phyloP scores from a whole-genome alignment of 1,140 invertebrate species.

The Heliconius nattereri region DNA sequence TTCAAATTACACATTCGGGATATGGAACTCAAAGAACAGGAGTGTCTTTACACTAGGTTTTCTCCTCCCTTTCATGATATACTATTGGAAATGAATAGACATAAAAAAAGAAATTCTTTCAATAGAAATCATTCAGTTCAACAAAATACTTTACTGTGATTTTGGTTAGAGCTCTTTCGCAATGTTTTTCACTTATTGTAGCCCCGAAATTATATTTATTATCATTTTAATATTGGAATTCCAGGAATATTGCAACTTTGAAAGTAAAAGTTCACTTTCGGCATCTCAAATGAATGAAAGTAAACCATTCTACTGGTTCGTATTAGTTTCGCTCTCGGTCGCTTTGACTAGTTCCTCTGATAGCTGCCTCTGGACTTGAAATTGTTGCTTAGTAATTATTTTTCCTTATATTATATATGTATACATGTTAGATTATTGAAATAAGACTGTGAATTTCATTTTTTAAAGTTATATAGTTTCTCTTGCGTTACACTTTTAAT shows the following conservation, averaged over 20 bases:
- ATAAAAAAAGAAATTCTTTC: no score
- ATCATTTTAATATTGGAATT: not conserved
- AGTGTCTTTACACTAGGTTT: not conserved
- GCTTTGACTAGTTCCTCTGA: conserved; percentile 37
- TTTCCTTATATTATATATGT: not conserved
- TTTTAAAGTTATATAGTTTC: no score
- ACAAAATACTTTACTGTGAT: no score
- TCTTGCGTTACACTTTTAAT: not conserved
- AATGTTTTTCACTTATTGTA: no score
- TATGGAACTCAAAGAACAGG: not conserved
- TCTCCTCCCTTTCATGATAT: not conserved
- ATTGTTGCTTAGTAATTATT: not conserved
- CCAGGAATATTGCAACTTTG: conserved; percentile 31
- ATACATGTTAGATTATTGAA: no score
- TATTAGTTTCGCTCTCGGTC: conserved; percentile 71
- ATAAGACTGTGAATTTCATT: no score
- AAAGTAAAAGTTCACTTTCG: conserved; percentile 77
- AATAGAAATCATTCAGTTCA: no score
- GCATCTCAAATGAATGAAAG: conserved; percentile 71
- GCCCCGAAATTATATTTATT: not conserved
- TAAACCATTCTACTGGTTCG: conserved; percentile 62
- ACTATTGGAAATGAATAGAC: no score
- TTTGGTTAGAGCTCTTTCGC: no score
- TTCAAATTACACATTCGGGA: no score
- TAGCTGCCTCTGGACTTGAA: conserved; percentile 13